A percentile compares a stretch with the other conserved stretches of the same genome.
Evolutionary conservation across 2,113 vertebrate genomes (phyloP).

Genomic region (Thunnus thynnus): DNA sequence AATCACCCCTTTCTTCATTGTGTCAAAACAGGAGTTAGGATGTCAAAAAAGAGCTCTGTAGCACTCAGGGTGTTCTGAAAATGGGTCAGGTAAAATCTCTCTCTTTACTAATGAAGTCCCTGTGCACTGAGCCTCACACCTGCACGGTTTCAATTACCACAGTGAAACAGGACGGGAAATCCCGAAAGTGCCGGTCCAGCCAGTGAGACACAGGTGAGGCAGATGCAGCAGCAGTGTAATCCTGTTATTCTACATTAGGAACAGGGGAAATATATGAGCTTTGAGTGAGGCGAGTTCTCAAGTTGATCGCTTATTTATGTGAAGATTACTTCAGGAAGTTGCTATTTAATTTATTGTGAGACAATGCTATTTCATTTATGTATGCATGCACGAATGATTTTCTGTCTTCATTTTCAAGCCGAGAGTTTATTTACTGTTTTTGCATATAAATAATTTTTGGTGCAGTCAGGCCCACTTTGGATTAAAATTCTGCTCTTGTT

Average conservation of each 20-base stretch:
- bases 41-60: slow-evolving; percentile 19
- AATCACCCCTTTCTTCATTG: slow-evolving; percentile 48
- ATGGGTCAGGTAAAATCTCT: slow-evolving; percentile 71
- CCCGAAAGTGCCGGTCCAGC: slow-evolving; percentile 39
- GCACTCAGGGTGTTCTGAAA: slow-evolving; percentile 47
- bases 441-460: slow-evolving; percentile 36
- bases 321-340: slow-evolving; percentile 39
- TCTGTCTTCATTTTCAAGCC: slow-evolving; percentile 32
- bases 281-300: slow-evolving; percentile 5
- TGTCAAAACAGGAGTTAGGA: slow-evolving; percentile 56
- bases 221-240: slow-evolving; percentile 24
- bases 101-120: slow-evolving; percentile 79
- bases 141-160: slow-evolving; percentile 75
- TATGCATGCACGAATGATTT: slow-evolving; percentile 57
- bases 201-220: slow-evolving; percentile 30
- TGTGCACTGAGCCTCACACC: slow-evolving; percentile 63
- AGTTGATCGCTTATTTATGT: slow-evolving; percentile 42
- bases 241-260: slow-evolving; percentile 20
- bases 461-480: not conserved
- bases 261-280: slow-evolving; percentile 14
- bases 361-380: slow-evolving; percentile 54
- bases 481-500: slow-evolving; percentile 24
- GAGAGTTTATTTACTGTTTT: slow-evolving; percentile 42
- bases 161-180: slow-evolving; percentile 60
- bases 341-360: slow-evolving; percentile 22